These are phyloP conservation scores for Crypturellus tataupa DNA, from an alignment of 2,797 vertebrate species.

Conservation along the genomic window DNA sequence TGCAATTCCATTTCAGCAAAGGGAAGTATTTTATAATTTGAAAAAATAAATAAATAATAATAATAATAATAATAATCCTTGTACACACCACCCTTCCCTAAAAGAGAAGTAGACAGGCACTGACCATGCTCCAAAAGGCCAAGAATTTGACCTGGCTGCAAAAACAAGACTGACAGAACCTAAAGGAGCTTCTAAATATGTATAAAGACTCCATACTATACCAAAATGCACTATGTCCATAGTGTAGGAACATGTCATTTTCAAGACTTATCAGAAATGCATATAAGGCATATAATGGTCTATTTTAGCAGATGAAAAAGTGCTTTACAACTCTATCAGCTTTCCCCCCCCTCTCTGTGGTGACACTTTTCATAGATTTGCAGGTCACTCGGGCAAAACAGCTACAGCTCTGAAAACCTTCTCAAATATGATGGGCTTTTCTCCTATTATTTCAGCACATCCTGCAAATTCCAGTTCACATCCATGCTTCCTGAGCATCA, in stretches of 20 bases:
- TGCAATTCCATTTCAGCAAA: accelerated
- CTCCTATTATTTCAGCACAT: neutral
- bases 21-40: accelerated
- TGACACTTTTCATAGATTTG: accelerated
- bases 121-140: neutral
- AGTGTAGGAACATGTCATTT: accelerated
- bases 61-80: too few relatives aligned
- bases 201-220: neutral
- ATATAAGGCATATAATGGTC: accelerated
- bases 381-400: neutral
- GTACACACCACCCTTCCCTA: neutral
- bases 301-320: neutral
- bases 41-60: too few relatives aligned
- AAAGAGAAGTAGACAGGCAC: accelerated
- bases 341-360: neutral
- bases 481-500: neutral
- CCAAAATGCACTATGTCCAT: neutral
- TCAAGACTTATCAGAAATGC: neutral
- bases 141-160: neutral
- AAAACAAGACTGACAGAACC: neutral
- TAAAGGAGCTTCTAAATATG: neutral
- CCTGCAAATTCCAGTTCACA: neutral
- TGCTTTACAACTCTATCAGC: neutral
- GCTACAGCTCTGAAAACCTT: neutral
- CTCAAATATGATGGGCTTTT: neutral